Conservation (phyloP, 2,113 vertebrate species). For the Eptatretus burgeri region DNA sequence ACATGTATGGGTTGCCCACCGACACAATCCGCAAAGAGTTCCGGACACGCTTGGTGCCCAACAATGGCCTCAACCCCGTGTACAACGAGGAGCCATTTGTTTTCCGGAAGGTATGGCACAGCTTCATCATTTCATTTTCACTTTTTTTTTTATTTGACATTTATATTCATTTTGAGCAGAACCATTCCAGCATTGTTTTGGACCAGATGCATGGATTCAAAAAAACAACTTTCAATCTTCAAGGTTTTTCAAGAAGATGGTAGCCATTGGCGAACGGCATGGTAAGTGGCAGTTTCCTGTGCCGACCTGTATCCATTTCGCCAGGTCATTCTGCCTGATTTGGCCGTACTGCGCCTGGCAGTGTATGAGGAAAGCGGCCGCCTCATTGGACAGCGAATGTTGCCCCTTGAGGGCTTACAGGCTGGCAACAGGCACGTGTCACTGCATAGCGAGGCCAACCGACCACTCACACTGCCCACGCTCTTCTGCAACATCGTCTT, state of each 20-base stretch:
- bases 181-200: not conserved
- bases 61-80: constrained; percentile 69
- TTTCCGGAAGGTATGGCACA: constrained; percentile 51
- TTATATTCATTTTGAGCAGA: not conserved
- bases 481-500: constrained; percentile 83
- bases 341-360: constrained; percentile 62
- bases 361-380: constrained; percentile 92
- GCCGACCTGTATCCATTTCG: not conserved
- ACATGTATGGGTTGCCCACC: constrained; percentile 84
- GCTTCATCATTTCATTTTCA: not conserved
- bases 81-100: constrained; percentile 91
- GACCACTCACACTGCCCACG: constrained; percentile 45
- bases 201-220: too few species aligned
- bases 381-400: constrained; percentile 72
- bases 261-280: not conserved
- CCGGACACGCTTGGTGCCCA: constrained; percentile 72
- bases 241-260: not conserved
- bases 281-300: not conserved
- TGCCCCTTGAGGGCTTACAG: constrained; percentile 68
- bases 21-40: constrained; percentile 83
- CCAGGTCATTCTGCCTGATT: constrained; percentile 62
- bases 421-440: constrained; percentile 91
- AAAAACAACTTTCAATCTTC: too few species aligned
- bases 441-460: constrained; percentile 76
- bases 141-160: not conserved